These are phyloP conservation scores for Herpetotheres cachinnans DNA, from an alignment of 2,113 vertebrate genomes.

Conservation along the genomic window DNA sequence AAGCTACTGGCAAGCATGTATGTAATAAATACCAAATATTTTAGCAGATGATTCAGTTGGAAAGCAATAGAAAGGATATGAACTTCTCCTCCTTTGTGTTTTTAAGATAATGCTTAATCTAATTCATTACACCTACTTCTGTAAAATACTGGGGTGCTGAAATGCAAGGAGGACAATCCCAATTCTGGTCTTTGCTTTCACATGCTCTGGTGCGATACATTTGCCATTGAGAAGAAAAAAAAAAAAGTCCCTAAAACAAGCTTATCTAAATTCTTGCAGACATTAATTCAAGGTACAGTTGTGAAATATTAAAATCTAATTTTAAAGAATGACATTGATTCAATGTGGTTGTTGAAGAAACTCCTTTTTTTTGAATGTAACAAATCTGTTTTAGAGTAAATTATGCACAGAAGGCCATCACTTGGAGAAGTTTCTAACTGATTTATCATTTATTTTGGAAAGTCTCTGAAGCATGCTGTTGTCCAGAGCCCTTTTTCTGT, in stretches of 20 bases:
- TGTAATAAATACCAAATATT: constrained; percentile 12
- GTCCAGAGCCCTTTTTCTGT: constrained; percentile 93
- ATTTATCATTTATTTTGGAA: constrained; percentile 59
- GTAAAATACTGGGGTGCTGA: background rate
- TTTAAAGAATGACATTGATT: background rate
- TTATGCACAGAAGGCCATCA: constrained; percentile 49
- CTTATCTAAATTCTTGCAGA: constrained; percentile 25
- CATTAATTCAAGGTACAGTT: constrained; percentile 5
- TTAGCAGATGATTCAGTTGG: background rate
- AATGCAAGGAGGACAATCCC: background rate
- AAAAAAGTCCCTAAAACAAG: background rate
- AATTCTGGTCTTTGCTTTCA: background rate
- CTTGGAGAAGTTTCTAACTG: constrained; percentile 54
- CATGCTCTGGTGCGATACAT: background rate
- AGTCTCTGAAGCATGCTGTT: constrained; percentile 76
- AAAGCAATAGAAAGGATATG: background rate
- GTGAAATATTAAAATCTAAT: constrained; percentile 5
- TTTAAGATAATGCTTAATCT: background rate
- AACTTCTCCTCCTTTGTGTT: background rate
- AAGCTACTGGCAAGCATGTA: background rate
- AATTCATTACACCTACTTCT: background rate
- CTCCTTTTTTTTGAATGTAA: constrained; percentile 39
- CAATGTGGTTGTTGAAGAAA: constrained; percentile 17
- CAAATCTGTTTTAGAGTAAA: constrained; percentile 51
- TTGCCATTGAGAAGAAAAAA: background rate